Percentiles rank a stretch among this genome's conserved stretches.
Evolutionary conservation across 2,113 vertebrate genomes (phyloP).

Genomic region (Crotalus viridis): DNA sequence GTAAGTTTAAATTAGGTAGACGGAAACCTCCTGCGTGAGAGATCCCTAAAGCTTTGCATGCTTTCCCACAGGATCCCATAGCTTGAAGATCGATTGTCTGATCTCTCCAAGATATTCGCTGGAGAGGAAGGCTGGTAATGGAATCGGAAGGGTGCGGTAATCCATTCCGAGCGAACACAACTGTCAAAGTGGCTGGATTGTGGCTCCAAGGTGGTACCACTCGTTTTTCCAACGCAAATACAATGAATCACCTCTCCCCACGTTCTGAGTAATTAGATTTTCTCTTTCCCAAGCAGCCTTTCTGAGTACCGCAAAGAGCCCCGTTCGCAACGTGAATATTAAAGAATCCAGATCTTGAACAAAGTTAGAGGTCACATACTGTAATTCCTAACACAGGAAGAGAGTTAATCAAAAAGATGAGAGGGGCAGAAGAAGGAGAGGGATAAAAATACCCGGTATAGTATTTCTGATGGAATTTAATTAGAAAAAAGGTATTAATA

Average conservation of each 20-base stretch:
- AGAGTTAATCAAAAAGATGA: slow-evolving; percentile 68
- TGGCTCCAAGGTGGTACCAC: slow-evolving; percentile 54
- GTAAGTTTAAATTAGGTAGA: slow-evolving; percentile 29
- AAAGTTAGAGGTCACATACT: slow-evolving; percentile 65
- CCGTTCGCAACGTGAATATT: slow-evolving; percentile 53
- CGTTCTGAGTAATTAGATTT: slow-evolving; percentile 66
- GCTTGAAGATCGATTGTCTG: slow-evolving; percentile 11
- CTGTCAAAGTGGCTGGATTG: slow-evolving; percentile 47
- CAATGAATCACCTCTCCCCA: slow-evolving; percentile 57
- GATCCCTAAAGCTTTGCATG: neutral
- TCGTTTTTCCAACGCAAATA: slow-evolving; percentile 52
- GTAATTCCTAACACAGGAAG: slow-evolving; percentile 64
- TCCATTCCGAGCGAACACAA: slow-evolving; percentile 39
- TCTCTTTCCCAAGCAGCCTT: slow-evolving; percentile 50
- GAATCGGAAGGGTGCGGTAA: slow-evolving; percentile 52
- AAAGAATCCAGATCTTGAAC: slow-evolving; percentile 61
- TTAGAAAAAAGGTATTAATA: slow-evolving; percentile 68
- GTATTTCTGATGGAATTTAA: slow-evolving; percentile 68
- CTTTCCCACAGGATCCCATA: neutral
- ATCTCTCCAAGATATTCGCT: neutral
- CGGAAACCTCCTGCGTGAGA: slow-evolving; percentile 7
- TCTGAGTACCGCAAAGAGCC: slow-evolving; percentile 48
- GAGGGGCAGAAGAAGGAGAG: slow-evolving; percentile 61
- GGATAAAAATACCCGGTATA: slow-evolving; percentile 58
- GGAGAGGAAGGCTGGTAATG: slow-evolving; percentile 31